Conservation (phyloP, 2,113 vertebrate species). For the Psephotus haematonotus region DNA sequence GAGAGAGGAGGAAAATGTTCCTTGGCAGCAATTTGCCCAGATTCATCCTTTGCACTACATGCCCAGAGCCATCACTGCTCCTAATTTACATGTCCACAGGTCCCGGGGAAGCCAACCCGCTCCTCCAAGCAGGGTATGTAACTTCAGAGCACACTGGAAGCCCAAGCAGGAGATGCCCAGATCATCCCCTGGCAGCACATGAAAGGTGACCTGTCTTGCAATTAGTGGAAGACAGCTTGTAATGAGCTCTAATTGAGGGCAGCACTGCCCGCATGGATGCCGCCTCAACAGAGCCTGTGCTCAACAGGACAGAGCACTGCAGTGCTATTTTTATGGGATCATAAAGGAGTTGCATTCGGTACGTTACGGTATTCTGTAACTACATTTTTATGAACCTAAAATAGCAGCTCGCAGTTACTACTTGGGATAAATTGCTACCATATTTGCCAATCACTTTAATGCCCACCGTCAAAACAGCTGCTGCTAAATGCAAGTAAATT, state of each 20-base stretch:
- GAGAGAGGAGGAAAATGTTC: not conserved
- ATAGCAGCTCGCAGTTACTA: conserved; percentile 58
- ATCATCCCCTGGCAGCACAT: conserved; percentile 41
- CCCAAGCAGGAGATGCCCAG: not conserved
- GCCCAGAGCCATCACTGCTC: not conserved
- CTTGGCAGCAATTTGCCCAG: not conserved
- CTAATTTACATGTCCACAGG: not conserved
- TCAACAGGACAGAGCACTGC: not conserved
- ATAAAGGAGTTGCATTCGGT: conserved; percentile 39
- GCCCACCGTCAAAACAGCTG: conserved; percentile 7
- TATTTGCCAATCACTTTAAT: conserved; percentile 42
- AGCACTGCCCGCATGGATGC: not conserved
- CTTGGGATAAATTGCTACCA: conserved; percentile 62
- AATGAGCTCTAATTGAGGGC: not conserved
- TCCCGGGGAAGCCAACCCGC: not conserved
- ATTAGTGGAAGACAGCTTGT: conserved; percentile 3
- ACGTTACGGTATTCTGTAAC: conserved; percentile 21
- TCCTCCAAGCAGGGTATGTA: accelerated
- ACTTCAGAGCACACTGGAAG: not conserved
- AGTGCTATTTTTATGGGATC: conserved; percentile 40
- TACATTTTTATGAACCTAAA: conserved; percentile 66
- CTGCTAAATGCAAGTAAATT: conserved; percentile 30
- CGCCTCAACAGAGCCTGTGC: not conserved
- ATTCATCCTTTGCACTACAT: not conserved
- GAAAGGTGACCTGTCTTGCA: conserved; percentile 35